A percentile compares a stretch with the other conserved stretches of the same genome.
These are phyloP conservation scores for Drosophila truncata DNA, from an alignment of 1,140 invertebrate species.

Conservation along the genomic window DNA sequence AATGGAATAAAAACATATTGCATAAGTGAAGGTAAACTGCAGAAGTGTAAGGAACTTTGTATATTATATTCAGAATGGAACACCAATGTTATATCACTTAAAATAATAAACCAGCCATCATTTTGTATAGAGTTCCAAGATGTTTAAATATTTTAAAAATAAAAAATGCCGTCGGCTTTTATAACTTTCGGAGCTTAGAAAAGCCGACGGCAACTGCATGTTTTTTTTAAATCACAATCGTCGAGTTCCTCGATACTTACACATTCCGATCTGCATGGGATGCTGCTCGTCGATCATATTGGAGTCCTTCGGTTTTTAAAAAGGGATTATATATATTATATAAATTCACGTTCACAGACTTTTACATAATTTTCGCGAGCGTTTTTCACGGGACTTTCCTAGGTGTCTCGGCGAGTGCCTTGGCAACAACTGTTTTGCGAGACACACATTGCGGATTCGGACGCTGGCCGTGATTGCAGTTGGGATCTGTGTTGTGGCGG, in stretches of 20 bases:
- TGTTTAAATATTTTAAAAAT: neutral
- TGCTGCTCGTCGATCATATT: conserved; percentile 81
- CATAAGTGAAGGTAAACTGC: neutral
- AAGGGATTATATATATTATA: neutral
- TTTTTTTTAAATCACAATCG: neutral
- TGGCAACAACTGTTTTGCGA: conserved; percentile 12
- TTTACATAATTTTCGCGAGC: conserved; percentile 27
- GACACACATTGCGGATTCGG: neutral
- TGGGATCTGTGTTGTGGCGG: conserved; percentile 24
- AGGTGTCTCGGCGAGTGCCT: conserved; percentile 8
- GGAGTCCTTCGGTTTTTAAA: neutral
- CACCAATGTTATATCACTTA: neutral
- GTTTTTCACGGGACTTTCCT: conserved; percentile 28
- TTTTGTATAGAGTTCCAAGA: neutral
- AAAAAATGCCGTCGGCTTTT: conserved; percentile 55
- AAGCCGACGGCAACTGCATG: conserved; percentile 44
- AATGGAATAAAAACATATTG: neutral
- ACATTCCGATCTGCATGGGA: conserved; percentile 79
- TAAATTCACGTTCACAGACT: conserved; percentile 14
- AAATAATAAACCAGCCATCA: neutral
- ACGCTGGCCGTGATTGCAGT: conserved; percentile 40
- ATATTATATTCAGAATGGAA: neutral
- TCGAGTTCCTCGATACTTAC: conserved; percentile 60
- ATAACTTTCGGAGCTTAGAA: neutral
- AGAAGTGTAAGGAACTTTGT: neutral